Conservation (phyloP, 2,888 invertebrate genomes). For the Odontocerum albicorne region DNA sequence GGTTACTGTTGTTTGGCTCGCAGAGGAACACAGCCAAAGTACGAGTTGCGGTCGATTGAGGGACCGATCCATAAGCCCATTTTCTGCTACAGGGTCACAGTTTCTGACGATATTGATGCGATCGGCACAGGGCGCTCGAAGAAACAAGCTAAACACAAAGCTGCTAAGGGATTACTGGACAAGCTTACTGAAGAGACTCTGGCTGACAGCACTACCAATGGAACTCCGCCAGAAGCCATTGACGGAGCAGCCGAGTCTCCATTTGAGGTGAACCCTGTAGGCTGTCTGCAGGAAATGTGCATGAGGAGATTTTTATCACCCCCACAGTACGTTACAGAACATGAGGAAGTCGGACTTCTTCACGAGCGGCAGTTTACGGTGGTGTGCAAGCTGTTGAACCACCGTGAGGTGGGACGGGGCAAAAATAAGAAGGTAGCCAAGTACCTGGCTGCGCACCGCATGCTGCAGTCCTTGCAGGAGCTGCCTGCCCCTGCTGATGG, state of each 20-base stretch:
- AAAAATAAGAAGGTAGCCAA: slow-evolving; percentile 97
- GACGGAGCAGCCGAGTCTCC: slow-evolving; percentile 56
- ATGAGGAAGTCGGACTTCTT: slow-evolving; percentile 80
- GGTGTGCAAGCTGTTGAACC: slow-evolving; percentile 84
- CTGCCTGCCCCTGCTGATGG: slow-evolving; percentile 70
- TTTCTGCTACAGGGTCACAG: too few species aligned
- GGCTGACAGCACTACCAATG: slow-evolving; percentile 61
- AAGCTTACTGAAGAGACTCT: slow-evolving; percentile 76
- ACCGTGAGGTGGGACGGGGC: slow-evolving; percentile 83
- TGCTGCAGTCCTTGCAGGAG: slow-evolving; percentile 86
- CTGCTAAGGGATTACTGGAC: slow-evolving; percentile 88
- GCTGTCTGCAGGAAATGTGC: slow-evolving; percentile 92
- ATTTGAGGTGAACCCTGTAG: slow-evolving; percentile 90
- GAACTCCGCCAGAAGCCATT: slow-evolving; percentile 48
- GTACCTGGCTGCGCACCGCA: slow-evolving; percentile 91
- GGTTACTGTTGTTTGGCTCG: too few species aligned
- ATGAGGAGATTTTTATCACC: slow-evolving; percentile 96
- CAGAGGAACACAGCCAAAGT: too few species aligned
- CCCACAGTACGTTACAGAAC: slow-evolving; percentile 88
- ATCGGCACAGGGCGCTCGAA: slow-evolving; percentile 94
- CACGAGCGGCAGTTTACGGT: slow-evolving; percentile 95
- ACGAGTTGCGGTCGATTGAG: too few species aligned
- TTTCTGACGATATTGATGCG: too few species aligned
- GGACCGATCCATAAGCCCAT: too few species aligned
- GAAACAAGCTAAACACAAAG: slow-evolving; percentile 96